Conservation (phyloP, 2,888 invertebrate species). For the Acleris holmiana region DNA sequence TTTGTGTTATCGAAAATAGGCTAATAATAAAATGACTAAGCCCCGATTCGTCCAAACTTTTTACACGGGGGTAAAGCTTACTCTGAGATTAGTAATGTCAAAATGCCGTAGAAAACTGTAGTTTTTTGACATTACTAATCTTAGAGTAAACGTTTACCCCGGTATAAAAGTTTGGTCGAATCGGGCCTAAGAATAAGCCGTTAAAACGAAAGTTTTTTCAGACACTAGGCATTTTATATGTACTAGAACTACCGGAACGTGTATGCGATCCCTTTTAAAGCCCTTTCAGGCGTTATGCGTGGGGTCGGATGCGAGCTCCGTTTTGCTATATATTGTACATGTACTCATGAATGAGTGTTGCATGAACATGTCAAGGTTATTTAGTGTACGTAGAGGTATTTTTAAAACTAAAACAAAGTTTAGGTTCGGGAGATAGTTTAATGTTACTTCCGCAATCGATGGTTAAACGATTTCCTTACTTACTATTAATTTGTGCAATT, state of each 20-base stretch:
- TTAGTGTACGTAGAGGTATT: constrained; percentile 19
- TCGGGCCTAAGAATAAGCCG: too few species aligned
- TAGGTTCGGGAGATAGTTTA: constrained; percentile 11
- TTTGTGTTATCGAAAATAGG: too few species aligned
- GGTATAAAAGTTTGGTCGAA: too few species aligned
- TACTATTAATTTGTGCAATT: too few species aligned
- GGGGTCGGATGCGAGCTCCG: constrained; percentile 30
- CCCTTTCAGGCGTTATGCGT: neutral
- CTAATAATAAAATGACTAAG: too few species aligned
- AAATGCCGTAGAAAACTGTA: too few species aligned
- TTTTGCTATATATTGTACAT: constrained; percentile 22
- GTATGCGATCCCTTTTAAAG: constrained; percentile 19
- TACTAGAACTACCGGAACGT: constrained; percentile 18
- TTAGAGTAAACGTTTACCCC: too few species aligned
- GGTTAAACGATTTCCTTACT: neutral
- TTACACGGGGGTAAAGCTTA: too few species aligned
- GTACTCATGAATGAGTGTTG: constrained; percentile 31
- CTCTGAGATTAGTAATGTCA: too few species aligned
- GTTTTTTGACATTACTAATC: too few species aligned
- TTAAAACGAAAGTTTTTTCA: neutral
- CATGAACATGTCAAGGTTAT: constrained; percentile 31
- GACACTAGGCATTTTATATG: constrained; percentile 23
- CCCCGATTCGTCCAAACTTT: too few species aligned
- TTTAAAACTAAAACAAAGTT: constrained; percentile 11
- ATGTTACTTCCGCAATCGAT: constrained; percentile 8